Evolutionary conservation across 2,113 vertebrate species (phyloP).

Genomic region (Ibidorhyncha struthersii): DNA sequence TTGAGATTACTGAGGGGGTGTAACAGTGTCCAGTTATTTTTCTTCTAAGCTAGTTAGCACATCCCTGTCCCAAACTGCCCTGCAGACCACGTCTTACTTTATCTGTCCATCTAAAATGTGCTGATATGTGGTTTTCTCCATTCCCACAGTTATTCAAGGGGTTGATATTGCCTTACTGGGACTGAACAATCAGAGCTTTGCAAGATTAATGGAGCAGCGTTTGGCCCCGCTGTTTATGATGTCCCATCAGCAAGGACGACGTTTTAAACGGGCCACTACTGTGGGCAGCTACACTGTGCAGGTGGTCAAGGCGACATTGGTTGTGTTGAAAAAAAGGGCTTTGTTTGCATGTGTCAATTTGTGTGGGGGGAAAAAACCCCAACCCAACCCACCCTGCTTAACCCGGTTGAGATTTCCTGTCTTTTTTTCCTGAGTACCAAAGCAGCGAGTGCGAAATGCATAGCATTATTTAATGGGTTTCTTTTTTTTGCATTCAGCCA

Average conservation of each 20-base stretch:
- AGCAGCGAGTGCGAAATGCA: fast-evolving
- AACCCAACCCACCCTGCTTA: not conserved
- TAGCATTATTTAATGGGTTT: not conserved
- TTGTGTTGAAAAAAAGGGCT: not conserved
- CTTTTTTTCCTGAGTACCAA: not conserved
- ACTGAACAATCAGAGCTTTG: slow-evolving; percentile 94
- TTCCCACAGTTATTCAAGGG: slow-evolving; percentile 89
- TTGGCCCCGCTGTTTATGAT: slow-evolving; percentile 92
- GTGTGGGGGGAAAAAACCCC: not conserved
- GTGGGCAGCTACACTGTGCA: slow-evolving; percentile 95
- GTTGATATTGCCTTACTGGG: slow-evolving; percentile 90
- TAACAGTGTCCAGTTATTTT: not conserved
- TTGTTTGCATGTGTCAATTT: not conserved
- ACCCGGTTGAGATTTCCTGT: not conserved
- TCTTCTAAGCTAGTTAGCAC: not conserved
- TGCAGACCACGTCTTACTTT: not conserved
- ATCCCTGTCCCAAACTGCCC: not conserved
- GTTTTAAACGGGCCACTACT: slow-evolving; percentile 89
- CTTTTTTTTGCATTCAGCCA: not conserved
- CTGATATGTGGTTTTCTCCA: not conserved
- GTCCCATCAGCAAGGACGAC: slow-evolving; percentile 88
- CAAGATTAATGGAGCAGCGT: slow-evolving; percentile 95
- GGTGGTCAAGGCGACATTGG: slow-evolving; percentile 56
- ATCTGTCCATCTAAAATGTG: not conserved
- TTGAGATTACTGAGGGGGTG: not conserved